These are phyloP conservation scores for Acronicta alni DNA, from an alignment of 2,888 invertebrate genomes.

Conservation along the genomic window DNA sequence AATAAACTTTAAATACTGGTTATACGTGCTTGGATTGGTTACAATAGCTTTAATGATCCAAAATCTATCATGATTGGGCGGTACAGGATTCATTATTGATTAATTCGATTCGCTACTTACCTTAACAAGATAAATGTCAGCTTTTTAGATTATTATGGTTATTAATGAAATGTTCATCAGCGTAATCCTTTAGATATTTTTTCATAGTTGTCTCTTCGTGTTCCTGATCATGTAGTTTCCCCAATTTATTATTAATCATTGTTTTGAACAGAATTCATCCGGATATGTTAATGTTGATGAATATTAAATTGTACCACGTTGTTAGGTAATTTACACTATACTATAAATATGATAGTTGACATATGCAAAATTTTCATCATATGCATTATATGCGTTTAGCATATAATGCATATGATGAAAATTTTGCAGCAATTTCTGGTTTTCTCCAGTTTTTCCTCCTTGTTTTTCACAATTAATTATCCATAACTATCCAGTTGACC, in stretches of 20 bases:
- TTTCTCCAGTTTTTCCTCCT: slow-evolving; percentile 1
- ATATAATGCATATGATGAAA: too few species aligned
- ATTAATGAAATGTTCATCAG: slow-evolving; percentile 22
- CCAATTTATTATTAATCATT: slow-evolving; percentile 33
- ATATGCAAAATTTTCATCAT: too few species aligned
- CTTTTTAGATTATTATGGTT: slow-evolving; percentile 32
- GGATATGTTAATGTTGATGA: slow-evolving; percentile 10
- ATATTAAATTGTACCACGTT: too few species aligned
- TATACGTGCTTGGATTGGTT: slow-evolving; percentile 30
- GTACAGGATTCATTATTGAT: slow-evolving; percentile 33
- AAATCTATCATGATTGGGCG: slow-evolving; percentile 38
- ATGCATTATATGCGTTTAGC: too few species aligned
- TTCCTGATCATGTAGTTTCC: neutral
- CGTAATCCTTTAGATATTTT: slow-evolving; percentile 7
- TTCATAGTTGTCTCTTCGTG: neutral
- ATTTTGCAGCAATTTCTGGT: too few species aligned
- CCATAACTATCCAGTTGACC: slow-evolving; percentile 29
- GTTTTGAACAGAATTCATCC: slow-evolving; percentile 28
- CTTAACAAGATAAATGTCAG: slow-evolving; percentile 35
- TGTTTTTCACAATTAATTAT: slow-evolving; percentile 26
- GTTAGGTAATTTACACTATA: too few species aligned
- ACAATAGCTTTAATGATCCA: slow-evolving; percentile 39
- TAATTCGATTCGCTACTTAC: slow-evolving; percentile 37
- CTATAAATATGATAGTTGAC: too few species aligned
- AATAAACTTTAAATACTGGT: slow-evolving; percentile 24